These are phyloP conservation scores for Vulpes ferrilata DNA, from an alignment of 2,113 vertebrate genomes.

Conservation along the genomic window DNA sequence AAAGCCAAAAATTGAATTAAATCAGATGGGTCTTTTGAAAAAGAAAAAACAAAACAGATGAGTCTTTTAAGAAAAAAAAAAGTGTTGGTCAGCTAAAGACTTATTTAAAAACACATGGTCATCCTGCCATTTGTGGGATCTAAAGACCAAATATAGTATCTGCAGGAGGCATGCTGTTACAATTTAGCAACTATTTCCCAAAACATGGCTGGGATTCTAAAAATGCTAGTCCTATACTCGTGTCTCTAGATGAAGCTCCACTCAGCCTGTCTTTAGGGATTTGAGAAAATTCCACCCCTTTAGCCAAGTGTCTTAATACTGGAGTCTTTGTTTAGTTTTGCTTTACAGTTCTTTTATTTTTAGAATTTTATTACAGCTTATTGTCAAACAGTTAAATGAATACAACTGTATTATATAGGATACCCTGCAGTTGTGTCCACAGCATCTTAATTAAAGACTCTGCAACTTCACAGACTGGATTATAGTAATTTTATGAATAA, in stretches of 20 bases:
- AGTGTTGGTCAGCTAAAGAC: constrained; percentile 70
- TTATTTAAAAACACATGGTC: constrained; percentile 67
- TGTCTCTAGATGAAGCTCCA: constrained; percentile 40
- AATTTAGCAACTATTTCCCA: constrained; percentile 54
- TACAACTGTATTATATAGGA: background rate
- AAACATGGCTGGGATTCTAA: constrained; percentile 64
- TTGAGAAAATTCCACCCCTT: constrained; percentile 55
- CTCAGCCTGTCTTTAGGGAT: background rate
- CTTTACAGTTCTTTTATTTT: background rate
- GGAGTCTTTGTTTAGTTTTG: constrained; percentile 66
- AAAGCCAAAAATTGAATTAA: constrained; percentile 67
- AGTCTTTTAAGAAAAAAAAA: constrained; percentile 52
- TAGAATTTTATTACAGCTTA: background rate
- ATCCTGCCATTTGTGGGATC: constrained; percentile 57
- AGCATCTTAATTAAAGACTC: constrained; percentile 64
- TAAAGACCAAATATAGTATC: constrained; percentile 65
- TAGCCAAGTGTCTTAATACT: constrained; percentile 28
- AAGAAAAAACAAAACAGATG: constrained; percentile 46
- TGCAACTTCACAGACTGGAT: constrained; percentile 54
- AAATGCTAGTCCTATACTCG: constrained; percentile 54
- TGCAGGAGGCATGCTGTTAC: constrained; percentile 72
- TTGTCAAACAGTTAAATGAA: constrained; percentile 8
- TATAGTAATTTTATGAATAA: constrained; percentile 62
- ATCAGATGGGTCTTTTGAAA: constrained; percentile 50
- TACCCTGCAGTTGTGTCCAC: background rate